Evolutionary conservation across 2,888 invertebrate species (phyloP).

Genomic region (Platycnemis pennipes): DNA sequence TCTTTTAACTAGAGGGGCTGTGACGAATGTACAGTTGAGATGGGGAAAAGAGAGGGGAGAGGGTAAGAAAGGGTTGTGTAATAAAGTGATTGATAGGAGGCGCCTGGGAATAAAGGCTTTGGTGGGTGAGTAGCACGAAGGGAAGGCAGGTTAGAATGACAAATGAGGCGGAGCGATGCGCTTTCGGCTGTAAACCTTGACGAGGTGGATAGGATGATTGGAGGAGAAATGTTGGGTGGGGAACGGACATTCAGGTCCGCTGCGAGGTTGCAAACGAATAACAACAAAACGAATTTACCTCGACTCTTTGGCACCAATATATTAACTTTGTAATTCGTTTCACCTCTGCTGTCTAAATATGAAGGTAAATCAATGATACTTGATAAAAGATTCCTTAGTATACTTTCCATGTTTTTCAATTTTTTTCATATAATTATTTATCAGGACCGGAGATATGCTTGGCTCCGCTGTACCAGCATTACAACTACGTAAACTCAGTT

Average conservation of each 20-base stretch:
- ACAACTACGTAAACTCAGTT: too few species aligned
- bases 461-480: too few species aligned
- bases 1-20: background rate
- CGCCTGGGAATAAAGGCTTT: background rate
- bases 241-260: background rate
- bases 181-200: background rate
- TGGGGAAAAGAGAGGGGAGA: background rate
- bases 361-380: too few species aligned
- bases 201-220: background rate
- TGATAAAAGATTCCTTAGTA: too few species aligned
- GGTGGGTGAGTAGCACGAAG: background rate
- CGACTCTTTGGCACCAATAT: too few species aligned
- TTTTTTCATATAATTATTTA: too few species aligned
- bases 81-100: constrained; percentile 3
- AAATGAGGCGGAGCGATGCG: background rate
- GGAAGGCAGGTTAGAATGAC: background rate
- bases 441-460: too few species aligned
- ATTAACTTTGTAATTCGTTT: too few species aligned
- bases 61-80: background rate
- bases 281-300: too few species aligned
- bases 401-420: too few species aligned
- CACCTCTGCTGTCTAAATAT: too few species aligned
- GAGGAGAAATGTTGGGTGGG: background rate
- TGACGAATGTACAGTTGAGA: background rate
- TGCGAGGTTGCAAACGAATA: too few species aligned